phyloP scores from a whole-genome alignment of 2,113 vertebrate genomes.

The Cyanoramphus novaezelandiae region DNA sequence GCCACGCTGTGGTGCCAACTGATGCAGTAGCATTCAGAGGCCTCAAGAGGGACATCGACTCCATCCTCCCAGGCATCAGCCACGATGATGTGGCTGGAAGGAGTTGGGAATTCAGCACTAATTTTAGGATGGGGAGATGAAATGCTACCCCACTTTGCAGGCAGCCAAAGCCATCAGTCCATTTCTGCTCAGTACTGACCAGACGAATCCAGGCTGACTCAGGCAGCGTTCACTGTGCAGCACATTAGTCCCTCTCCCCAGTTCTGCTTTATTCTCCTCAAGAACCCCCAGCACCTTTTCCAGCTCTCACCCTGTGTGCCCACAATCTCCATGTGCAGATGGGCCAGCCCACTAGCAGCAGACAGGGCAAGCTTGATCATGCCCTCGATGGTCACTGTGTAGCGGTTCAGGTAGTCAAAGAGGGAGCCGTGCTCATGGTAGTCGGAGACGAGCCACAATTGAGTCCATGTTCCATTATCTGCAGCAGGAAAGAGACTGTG shows the following conservation, averaged over 20 bases:
- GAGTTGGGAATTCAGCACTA: neutral
- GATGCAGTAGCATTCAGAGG: constrained; percentile 9
- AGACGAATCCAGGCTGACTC: neutral
- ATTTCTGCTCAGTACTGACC: neutral
- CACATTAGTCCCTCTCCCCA: neutral
- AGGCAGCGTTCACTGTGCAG: neutral
- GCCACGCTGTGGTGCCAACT: neutral
- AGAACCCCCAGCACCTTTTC: neutral
- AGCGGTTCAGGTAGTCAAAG: constrained; percentile 95
- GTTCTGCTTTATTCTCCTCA: neutral
- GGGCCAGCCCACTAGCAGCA: constrained; percentile 92
- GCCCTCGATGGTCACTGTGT: constrained; percentile 94
- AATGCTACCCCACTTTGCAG: neutral
- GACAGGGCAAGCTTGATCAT: constrained; percentile 96
- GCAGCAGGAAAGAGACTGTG: neutral
- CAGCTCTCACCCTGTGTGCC: constrained; percentile 90
- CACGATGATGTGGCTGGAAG: rapidly evolving
- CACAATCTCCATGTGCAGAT: constrained; percentile 99
- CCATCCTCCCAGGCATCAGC: neutral
- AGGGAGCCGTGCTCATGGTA: constrained; percentile 96
- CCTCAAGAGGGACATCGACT: constrained; percentile 47
- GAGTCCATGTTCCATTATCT: constrained; percentile 99
- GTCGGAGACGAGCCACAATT: constrained; percentile 96
- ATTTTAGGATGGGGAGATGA: neutral
- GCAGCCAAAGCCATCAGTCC: neutral